Base-by-base conservation (phyloP, 2,113 vertebrate genomes). In the Xiphias gladius region DNA sequence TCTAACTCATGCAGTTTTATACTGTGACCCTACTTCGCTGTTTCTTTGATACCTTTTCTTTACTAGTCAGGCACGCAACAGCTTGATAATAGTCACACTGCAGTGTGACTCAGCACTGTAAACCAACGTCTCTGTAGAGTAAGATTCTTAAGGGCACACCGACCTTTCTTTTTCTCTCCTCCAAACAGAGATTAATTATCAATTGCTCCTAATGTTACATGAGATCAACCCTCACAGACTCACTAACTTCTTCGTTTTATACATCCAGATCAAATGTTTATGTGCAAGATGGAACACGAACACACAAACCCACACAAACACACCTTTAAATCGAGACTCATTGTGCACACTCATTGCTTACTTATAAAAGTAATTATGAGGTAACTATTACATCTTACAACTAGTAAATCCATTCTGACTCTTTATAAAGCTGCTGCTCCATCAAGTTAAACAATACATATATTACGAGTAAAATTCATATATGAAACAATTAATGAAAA, bases 61-160 rank as follows among this genome's bases (percentile, higher is more conserved):
- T 55, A 54, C 19, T 48, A 58, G 65, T 77, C 70, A 86, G 82
- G 73, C 80, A 69, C 28, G 86, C 69, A 79, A 80, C 57, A 79
- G 70, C 80, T 77, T 76, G 67, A 66, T 75, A 80, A 76, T 16
- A 81, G 54, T 80, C 64, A 76, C 64, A 83, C 89, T 92, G 91
- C 92, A 92, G 91, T 52, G 86, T 94, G 93, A 93, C 87, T 93
- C 93, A 93, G 92, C 92, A 93, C 26, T 39, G 61, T 72, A 76
- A 80, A 88, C 64, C 58, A n/a, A 80, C 13, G 67, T 83, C 86
- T 85, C 84, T 54, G 72, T 82, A 57, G 83, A 86, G 64, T 68
- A 46, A 61, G 72, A 79, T 72, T 86, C 79, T 86, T 89, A 76
- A 91, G 92, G 89, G 57, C 90, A 92, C 74, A 74, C 16, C 12